Percentiles rank a stretch among this genome's conserved stretches.
These are phyloP conservation scores for Acanthochromis polyacanthus DNA, from an alignment of 2,113 vertebrate species.

Conservation along the genomic window DNA sequence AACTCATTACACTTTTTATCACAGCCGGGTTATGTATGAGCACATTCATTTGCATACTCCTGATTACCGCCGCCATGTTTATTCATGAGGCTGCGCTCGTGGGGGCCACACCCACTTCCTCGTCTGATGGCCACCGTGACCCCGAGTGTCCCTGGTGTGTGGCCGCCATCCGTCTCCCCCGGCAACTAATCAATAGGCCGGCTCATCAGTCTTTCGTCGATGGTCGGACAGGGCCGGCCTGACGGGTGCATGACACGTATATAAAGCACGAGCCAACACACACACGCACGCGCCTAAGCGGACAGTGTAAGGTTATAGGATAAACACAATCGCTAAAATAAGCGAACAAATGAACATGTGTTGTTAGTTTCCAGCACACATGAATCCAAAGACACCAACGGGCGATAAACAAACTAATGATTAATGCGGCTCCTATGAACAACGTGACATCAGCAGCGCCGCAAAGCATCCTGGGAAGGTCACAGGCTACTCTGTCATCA, in stretches of 20 bases:
- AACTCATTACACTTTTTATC: slow-evolving; percentile 78
- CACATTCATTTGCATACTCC: slow-evolving; percentile 79
- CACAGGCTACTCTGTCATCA: slow-evolving; percentile 81
- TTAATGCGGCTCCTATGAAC: slow-evolving; percentile 93
- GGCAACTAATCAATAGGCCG: slow-evolving; percentile 96
- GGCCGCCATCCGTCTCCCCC: slow-evolving; percentile 93
- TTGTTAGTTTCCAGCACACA: background rate
- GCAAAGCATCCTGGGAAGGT: slow-evolving; percentile 85
- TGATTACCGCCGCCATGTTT: slow-evolving; percentile 77
- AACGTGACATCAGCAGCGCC: slow-evolving; percentile 78
- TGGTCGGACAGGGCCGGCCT: slow-evolving; percentile 78
- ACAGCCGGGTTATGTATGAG: slow-evolving; percentile 78
- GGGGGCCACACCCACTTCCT: slow-evolving; percentile 72
- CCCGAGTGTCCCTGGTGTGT: slow-evolving; percentile 93
- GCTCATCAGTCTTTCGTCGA: slow-evolving; percentile 93
- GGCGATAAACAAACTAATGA: slow-evolving; percentile 79
- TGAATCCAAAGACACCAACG: background rate
- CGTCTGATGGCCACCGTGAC: slow-evolving; percentile 86
- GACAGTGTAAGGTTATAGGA: slow-evolving; percentile 25
- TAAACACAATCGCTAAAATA: slow-evolving; percentile 2
- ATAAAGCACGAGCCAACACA: slow-evolving; percentile 5
- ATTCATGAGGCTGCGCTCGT: slow-evolving; percentile 74
- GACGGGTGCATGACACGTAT: slow-evolving; percentile 49
- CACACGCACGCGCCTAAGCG: background rate
- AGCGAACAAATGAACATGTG: background rate